Evolutionary conservation across 2,797 vertebrate genomes (phyloP).

Genomic region (Telmatherina bonti): DNA sequence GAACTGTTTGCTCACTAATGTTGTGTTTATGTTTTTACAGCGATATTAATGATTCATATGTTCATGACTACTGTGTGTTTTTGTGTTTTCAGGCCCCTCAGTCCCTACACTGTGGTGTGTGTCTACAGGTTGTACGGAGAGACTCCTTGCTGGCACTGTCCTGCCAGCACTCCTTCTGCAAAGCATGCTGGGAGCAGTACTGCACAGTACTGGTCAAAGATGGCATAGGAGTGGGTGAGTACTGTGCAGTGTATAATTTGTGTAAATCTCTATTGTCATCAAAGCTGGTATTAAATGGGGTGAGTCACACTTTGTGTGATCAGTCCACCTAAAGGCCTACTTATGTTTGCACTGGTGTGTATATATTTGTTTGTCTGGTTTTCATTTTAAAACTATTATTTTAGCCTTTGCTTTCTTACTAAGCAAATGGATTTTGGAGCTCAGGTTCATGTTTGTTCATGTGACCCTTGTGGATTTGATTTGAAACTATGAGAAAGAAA

Average conservation of each 20-base stretch:
- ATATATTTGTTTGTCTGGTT: not conserved
- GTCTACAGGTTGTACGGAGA: slow-evolving; percentile 96
- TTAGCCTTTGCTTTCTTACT: slow-evolving; percentile 2
- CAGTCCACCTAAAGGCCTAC: slow-evolving; percentile 17
- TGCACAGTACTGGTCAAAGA: slow-evolving; percentile 98
- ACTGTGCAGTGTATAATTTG: slow-evolving; percentile 6
- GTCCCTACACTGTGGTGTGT: slow-evolving; percentile 96
- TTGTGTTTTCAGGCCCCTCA: slow-evolving; percentile 83
- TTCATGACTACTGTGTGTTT: slow-evolving; percentile 21
- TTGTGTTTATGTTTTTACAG: not conserved
- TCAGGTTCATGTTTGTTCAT: slow-evolving; percentile 1
- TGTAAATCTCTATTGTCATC: slow-evolving; percentile 26
- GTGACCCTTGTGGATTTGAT: not conserved
- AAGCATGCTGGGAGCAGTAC: slow-evolving; percentile 99
- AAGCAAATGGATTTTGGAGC: not conserved
- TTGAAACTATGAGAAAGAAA: slow-evolving; percentile 9
- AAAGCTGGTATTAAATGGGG: slow-evolving; percentile 26
- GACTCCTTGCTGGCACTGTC: slow-evolving; percentile 93
- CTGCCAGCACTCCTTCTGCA: slow-evolving; percentile 98
- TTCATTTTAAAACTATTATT: not conserved
- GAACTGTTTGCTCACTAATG: not conserved
- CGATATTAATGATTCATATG: not conserved
- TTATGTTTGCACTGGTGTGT: slow-evolving; percentile 5
- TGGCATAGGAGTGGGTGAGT: slow-evolving; percentile 96
- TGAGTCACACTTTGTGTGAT: slow-evolving; percentile 42